These are phyloP conservation scores for Hydriomena furcata DNA, from an alignment of 2,888 invertebrate genomes.

Conservation along the genomic window DNA sequence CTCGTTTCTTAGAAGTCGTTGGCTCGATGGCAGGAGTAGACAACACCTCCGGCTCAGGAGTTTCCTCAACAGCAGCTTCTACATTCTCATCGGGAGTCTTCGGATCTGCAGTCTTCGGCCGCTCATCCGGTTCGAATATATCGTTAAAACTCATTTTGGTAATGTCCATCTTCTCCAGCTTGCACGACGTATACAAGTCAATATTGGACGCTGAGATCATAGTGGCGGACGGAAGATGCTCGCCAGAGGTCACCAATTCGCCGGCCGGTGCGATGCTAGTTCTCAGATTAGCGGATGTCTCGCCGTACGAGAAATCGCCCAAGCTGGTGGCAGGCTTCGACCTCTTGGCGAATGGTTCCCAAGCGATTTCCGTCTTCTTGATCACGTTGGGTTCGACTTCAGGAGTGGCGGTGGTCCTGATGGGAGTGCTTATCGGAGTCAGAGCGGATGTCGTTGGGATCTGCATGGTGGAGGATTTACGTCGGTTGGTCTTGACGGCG, in stretches of 20 bases:
- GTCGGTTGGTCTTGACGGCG: conserved; percentile 13
- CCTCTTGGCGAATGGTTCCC: conserved; percentile 53
- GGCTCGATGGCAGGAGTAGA: conserved; percentile 31
- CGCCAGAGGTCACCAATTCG: conserved; percentile 18
- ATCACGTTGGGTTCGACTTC: conserved; percentile 50
- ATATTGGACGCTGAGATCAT: conserved; percentile 12
- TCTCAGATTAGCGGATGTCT: conserved; percentile 53
- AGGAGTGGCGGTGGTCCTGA: neutral
- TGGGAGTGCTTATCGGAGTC: conserved; percentile 1
- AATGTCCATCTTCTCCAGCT: conserved; percentile 41
- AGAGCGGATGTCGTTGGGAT: neutral
- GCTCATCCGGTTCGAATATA: conserved; percentile 51
- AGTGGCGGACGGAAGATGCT: conserved; percentile 16
- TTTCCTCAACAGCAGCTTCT: conserved; percentile 38
- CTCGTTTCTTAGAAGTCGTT: conserved; percentile 50
- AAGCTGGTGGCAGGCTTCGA: conserved; percentile 56
- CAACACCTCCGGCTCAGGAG: neutral
- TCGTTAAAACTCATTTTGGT: conserved; percentile 55
- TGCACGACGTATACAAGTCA: conserved; percentile 8
- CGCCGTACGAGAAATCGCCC: conserved; percentile 67
- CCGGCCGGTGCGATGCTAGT: conserved; percentile 3
- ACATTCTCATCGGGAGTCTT: conserved; percentile 52
- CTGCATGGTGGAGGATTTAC: conserved; percentile 7
- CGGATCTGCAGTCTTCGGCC: too few species aligned
- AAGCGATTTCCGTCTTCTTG: conserved; percentile 61